Evolutionary conservation across 1,140 invertebrate species (phyloP), one percentile per base, ranked within the genome.

Genomic region (Atopsyche davidsoni): DNA sequence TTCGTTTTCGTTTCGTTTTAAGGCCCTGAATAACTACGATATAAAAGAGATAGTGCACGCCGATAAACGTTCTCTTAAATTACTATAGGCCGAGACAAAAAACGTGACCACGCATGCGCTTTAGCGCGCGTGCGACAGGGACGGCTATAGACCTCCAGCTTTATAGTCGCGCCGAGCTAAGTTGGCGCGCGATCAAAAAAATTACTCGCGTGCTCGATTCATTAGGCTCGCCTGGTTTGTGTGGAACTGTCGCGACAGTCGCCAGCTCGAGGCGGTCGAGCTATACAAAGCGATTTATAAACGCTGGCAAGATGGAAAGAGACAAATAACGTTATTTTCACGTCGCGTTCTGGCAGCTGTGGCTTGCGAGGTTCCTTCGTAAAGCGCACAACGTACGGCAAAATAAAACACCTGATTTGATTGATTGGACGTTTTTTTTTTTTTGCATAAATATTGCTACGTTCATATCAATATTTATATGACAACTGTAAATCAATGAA

Each of bases 11-110:
- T 28, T 6, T n/a, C 24, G 24, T 28, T 28, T n/a, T 28, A 28
- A 7, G n/a, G 32, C 32, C 32, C 4, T 16, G 16, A 28, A 7
- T 28, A 34, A 16, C 16, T 16, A 16, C 3, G 11, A 4, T 7
- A 16, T 34, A 49, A 49, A 49, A 49, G 46, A 49, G 46, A 49
- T 49, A 49, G 46, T 49, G 46, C 36, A 18, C 28, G 11, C 17
- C 32, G 46, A 49, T 41, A 49, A 49, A 41, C 46, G 46, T 25
- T 40, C 46, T 40, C 46, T 38, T 49, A 49, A 49, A 49, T 49
- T 40, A 49, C 46, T 36, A 40, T 41, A 41, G 36, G 41, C 24
- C 23, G 46, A 49, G 41, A 41, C 38, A 47, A 47, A 47, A 47
- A 47, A 47, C 35, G 34, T n/a, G 9, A 11, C 11, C 21, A 10